phyloP scores from a whole-genome alignment of 2,797 vertebrate species.

The Gadopsis bispinosus region DNA sequence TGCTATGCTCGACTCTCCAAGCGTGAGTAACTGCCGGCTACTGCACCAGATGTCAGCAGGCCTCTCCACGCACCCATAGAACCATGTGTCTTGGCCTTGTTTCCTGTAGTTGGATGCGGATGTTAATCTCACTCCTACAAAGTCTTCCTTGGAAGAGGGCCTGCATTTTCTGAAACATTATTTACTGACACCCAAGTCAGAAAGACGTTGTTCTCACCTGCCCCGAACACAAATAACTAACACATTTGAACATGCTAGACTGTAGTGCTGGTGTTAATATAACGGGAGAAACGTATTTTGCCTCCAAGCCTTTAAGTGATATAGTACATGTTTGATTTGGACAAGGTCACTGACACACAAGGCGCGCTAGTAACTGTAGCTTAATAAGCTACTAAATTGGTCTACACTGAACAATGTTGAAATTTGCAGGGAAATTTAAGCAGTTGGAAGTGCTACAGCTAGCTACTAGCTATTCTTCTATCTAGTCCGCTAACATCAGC shows the following conservation, averaged over 20 bases:
- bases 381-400: background rate
- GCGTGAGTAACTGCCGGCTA: conserved; percentile 53
- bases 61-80: conserved; percentile 33
- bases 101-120: conserved; percentile 31
- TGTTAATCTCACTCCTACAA: conserved; percentile 44
- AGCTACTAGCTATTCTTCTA: background rate
- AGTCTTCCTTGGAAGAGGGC: conserved; percentile 22
- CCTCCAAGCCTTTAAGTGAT: background rate
- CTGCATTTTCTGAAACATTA: conserved; percentile 11
- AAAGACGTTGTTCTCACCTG: conserved; percentile 5
- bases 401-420: background rate
- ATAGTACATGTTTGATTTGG: background rate
- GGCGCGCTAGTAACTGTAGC: background rate
- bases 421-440: background rate
- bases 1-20: conserved; percentile 54
- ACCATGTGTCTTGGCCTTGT: conserved; percentile 44
- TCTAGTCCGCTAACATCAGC: background rate
- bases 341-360: background rate
- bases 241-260: background rate
- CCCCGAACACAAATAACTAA: background rate
- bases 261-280: background rate
- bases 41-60: conserved; percentile 48
- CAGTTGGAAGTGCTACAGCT: background rate
- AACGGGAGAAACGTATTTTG: background rate
- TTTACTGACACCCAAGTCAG: background rate